Percentiles rank a stretch among this genome's conserved stretches.
phyloP scores from a whole-genome alignment of 2,113 vertebrate species.

The Clarias batrachus region DNA sequence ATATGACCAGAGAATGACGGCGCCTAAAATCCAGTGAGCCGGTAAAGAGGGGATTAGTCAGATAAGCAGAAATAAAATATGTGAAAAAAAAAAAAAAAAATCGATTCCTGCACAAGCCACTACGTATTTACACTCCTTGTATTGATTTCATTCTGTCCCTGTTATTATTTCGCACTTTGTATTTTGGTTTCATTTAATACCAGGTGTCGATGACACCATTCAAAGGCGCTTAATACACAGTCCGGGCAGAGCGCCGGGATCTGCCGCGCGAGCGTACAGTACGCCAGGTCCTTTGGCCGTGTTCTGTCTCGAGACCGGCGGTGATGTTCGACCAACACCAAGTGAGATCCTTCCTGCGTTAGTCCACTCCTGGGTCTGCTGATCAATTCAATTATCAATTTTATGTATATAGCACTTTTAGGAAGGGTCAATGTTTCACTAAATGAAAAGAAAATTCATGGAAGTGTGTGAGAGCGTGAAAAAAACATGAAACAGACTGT shows the following conservation, averaged over 20 bases:
- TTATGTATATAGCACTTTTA: too few species aligned
- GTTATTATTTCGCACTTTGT: slow-evolving; percentile 1
- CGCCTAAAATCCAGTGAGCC: background rate
- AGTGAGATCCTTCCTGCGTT: too few species aligned
- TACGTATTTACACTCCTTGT: background rate
- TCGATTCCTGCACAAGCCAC: background rate
- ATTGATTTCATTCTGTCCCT: background rate
- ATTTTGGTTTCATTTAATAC: slow-evolving; percentile 14
- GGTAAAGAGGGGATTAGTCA: background rate
- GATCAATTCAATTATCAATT: too few species aligned
- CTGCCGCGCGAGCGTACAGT: background rate
- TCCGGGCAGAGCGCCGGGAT: slow-evolving; percentile 2
- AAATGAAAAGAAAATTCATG: too few species aligned
- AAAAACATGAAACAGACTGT: too few species aligned
- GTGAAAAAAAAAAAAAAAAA: too few species aligned
- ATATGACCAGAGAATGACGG: background rate
- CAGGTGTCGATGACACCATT: background rate
- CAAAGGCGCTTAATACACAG: background rate
- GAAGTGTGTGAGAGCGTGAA: too few species aligned
- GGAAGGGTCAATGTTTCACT: too few species aligned
- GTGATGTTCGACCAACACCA: background rate
- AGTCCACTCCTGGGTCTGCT: too few species aligned
- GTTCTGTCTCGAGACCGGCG: background rate
- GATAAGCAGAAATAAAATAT: background rate
- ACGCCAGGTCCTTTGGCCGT: background rate